A percentile compares a stretch with the other conserved stretches of the same genome.
These are phyloP conservation scores for Lithophane ornitopus DNA, from an alignment of 2,888 invertebrate species.

Conservation along the genomic window DNA sequence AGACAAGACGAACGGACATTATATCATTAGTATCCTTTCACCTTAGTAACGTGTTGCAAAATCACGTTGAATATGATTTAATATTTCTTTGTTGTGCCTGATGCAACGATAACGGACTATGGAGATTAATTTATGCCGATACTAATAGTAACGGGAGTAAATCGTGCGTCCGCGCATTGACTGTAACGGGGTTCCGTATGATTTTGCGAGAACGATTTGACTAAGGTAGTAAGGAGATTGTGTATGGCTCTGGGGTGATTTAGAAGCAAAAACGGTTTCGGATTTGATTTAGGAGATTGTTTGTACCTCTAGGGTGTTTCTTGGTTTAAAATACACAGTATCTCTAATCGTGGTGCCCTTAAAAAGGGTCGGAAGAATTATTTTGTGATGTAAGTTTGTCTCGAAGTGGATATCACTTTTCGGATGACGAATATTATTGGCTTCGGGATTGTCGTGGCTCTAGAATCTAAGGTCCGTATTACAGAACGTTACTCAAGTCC, in stretches of 20 bases:
- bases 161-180: slow-evolving; percentile 53
- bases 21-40: slow-evolving; percentile 68
- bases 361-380: background rate
- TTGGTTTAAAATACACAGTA: background rate
- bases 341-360: background rate
- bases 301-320: background rate
- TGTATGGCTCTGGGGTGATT: background rate
- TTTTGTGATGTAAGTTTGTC: background rate
- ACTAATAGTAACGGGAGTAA: slow-evolving; percentile 59
- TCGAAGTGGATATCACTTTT: background rate
- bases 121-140: slow-evolving; percentile 70
- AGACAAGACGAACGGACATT: slow-evolving; percentile 41
- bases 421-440: background rate
- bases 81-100: slow-evolving; percentile 63
- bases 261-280: background rate
- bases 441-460: background rate
- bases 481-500: too few relatives aligned
- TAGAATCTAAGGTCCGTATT: too few relatives aligned
- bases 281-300: background rate
- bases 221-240: background rate
- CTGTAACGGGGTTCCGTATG: slow-evolving; percentile 44
- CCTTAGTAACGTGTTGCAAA: slow-evolving; percentile 63
- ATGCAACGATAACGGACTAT: slow-evolving; percentile 62
- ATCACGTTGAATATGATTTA: slow-evolving; percentile 63
- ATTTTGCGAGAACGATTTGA: background rate